Evolutionary conservation across 2,797 vertebrate species (phyloP), one percentile per base, ranked within the genome.

Genomic region (Zalophus californianus): DNA sequence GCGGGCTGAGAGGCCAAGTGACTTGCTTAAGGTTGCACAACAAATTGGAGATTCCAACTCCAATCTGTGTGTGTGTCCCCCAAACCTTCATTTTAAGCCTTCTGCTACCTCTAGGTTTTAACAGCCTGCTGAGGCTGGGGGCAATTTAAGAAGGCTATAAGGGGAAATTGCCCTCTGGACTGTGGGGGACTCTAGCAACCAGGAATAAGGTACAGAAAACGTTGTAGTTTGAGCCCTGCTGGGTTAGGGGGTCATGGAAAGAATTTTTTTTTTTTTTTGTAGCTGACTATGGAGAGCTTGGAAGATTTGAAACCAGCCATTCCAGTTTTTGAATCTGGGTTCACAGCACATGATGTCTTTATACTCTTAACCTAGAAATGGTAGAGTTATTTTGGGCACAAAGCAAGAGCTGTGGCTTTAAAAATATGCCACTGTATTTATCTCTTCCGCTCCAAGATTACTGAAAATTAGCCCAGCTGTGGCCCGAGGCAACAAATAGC

Each of bases 381-480:
- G 85, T 92, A 97, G 80, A 87, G 96, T 97, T 98, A 98, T 98
- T 98, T 95, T 96, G 92, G 97, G 97, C 96, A 97, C 96, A 98
- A 97, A 98, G 96, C 96, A 66, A 98, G 96, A 96, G 96, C 97
- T 97, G 75, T 96, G 78, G 96, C 96, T 98, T 98, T 97, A 97
- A 98, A 97, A 97, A 98, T 97, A 97, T 79, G 94, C 93, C 92
- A 80, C 89, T 97, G 94, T 94, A 96, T 98, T 98, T 98, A 96
- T 98, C 86, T 97, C 96, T 98, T 98, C 97, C 96, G 92, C 58
- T 97, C 50, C 92, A 95, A 97, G 97, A 98, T 98, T 97, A 95
- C 96, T 92, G 97, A 97, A 97, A 98, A 98, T 98, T 94, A 97
- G 92, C 96, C 97, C 98, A 98, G 97, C 97, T 98, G 98, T 95